These are phyloP conservation scores for Gorsachius goisagi DNA, from an alignment of 2,113 vertebrate genomes.

Conservation along the genomic window DNA sequence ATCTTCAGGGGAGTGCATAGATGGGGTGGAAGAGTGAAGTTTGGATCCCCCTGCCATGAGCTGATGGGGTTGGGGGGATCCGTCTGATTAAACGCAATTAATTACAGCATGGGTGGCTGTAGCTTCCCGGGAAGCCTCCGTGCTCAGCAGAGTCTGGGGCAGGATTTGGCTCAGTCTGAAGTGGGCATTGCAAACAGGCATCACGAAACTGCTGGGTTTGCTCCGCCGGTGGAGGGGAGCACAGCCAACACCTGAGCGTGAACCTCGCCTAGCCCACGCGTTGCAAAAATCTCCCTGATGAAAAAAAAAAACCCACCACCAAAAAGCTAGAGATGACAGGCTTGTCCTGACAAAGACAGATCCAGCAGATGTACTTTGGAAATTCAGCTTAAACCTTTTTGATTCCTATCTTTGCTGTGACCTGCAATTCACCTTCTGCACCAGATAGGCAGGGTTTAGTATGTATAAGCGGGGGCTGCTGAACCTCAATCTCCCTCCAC, in stretches of 20 bases:
- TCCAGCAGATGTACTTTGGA: background rate
- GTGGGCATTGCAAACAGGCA: background rate
- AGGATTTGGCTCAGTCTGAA: background rate
- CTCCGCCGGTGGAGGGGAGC: background rate
- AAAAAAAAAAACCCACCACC: too few relatives aligned
- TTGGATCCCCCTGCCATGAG: too few relatives aligned
- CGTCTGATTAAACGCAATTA: background rate
- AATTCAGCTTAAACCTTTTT: slow-evolving; percentile 4
- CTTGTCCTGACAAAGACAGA: background rate
- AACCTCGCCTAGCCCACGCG: fast-evolving
- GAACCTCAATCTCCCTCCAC: background rate
- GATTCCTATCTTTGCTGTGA: slow-evolving; percentile 34
- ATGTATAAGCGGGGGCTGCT: slow-evolving; percentile 36
- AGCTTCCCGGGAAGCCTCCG: background rate
- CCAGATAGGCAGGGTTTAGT: background rate
- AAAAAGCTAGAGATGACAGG: background rate
- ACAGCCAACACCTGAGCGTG: fast-evolving
- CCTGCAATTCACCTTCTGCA: background rate
- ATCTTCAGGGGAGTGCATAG: background rate
- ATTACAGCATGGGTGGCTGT: background rate
- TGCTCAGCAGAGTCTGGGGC: too few relatives aligned
- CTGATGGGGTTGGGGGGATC: background rate
- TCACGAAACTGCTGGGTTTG: background rate
- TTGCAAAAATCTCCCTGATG: background rate
- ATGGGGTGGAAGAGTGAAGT: background rate